A percentile compares a stretch with the other conserved stretches of the same genome.
Conservation (phyloP, 2,888 invertebrate species). For the Ochropacha duplaris region DNA sequence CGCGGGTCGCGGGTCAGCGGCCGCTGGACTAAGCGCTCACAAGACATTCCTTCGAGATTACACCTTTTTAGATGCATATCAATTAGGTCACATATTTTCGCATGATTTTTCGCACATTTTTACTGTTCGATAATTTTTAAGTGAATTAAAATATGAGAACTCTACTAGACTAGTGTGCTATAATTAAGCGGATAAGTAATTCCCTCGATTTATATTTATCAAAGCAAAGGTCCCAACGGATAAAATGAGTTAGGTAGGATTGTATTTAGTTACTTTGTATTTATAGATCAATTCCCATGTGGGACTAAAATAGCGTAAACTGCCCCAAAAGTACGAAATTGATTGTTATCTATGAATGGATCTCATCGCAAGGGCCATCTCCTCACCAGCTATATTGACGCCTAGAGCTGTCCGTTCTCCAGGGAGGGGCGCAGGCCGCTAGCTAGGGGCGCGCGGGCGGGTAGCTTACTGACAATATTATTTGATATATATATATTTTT, state of each 20-base stretch:
- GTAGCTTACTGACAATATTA: too few relatives aligned
- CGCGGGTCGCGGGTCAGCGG: conserved; percentile 19
- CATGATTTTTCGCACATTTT: too few relatives aligned
- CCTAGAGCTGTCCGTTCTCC: background rate
- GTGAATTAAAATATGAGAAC: too few relatives aligned
- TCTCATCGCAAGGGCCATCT: background rate
- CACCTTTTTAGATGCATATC: background rate
- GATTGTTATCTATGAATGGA: background rate
- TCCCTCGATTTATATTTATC: too few relatives aligned
- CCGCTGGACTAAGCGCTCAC: conserved; percentile 25
- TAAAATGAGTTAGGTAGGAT: too few relatives aligned
- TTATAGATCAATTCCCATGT: background rate
- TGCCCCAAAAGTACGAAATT: background rate
- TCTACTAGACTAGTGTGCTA: too few relatives aligned
- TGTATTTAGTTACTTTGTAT: too few relatives aligned
- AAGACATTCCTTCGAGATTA: conserved; percentile 17
- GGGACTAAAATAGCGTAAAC: background rate
- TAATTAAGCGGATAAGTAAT: too few relatives aligned
- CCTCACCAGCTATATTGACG: background rate
- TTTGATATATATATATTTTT: too few relatives aligned
- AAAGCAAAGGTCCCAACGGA: too few relatives aligned
- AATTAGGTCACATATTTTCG: background rate
- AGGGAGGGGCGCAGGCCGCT: too few relatives aligned
- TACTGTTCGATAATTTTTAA: too few relatives aligned
- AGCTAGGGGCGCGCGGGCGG: background rate